phyloP scores from a whole-genome alignment of 2,888 invertebrate genomes.

The Spatulosminthurus flaviceps region DNA sequence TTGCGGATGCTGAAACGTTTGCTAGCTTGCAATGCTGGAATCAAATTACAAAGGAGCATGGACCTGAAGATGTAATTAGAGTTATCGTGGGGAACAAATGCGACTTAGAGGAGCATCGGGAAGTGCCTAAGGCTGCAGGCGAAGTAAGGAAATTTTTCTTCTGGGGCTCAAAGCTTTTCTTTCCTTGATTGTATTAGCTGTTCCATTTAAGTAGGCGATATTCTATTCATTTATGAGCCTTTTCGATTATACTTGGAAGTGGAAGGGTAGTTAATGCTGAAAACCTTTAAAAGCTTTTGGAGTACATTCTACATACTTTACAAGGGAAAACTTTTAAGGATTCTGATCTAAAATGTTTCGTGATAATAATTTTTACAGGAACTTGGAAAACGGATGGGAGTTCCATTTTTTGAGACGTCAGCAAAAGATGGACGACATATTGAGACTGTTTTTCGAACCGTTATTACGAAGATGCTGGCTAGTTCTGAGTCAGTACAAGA shows the following conservation, averaged over 20 bases:
- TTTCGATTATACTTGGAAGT: too few species aligned
- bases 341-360: not conserved
- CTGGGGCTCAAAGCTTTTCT: not conserved
- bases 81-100: slow-evolving; percentile 29
- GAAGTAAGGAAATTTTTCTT: not conserved
- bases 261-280: too few species aligned
- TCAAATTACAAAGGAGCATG: not conserved
- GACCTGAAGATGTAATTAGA: not conserved
- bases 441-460: not conserved
- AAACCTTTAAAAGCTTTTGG: too few species aligned
- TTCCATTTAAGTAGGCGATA: too few species aligned
- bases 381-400: not conserved
- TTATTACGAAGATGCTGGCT: not conserved
- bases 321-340: too few species aligned
- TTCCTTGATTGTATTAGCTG: too few species aligned
- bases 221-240: too few species aligned
- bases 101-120: not conserved
- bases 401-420: slow-evolving; percentile 28
- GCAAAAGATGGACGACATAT: not conserved
- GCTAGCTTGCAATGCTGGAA: not conserved
- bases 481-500: not conserved
- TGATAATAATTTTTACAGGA: not conserved
- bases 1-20: not conserved
- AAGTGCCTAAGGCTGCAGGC: not conserved
- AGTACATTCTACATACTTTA: too few species aligned